Evolutionary conservation across 2,113 vertebrate genomes (phyloP), one percentile per base, ranked within the genome.

Genomic region (Laticauda colubrina): DNA sequence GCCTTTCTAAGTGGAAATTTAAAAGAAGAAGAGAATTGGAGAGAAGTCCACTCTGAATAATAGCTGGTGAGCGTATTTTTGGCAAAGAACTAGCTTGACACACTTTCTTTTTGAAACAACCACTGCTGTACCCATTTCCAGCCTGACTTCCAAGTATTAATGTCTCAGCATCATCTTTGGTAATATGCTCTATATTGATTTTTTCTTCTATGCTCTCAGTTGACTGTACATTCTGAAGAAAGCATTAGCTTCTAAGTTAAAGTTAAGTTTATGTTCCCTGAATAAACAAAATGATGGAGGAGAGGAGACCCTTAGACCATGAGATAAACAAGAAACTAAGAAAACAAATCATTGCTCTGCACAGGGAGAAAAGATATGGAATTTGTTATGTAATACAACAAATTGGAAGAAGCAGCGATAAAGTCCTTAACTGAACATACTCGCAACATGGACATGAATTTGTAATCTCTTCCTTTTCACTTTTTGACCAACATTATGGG

Each of bases 241-340:
- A 96, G 93, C 93, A 94, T 94, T 98, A 97, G 97, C 97, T 97
- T 98, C 96, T 96, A 96, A 96, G 93, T 95, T 97, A 98, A 98
- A 97, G 97, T 98, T 97, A 97, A 93, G 94, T 94, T 96, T 97
- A 95, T 94, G 94, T 97, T 97, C 91, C 75, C 94, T 90, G 51
- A 95, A 94, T 97, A 97, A 97, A 97, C 94, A 97, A 97, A 93
- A 92, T 85, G 64, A 89, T 26, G 39, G 91, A 90, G 92, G 57
- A 85, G 55, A 94, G 39, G 3, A 43, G 90, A 59, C 91, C 93
- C 21, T 95, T 94, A 43, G 1, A 88, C 59, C 3, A 89, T 95
- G 94, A 94, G 14, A 64, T 88, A 93, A 92, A 89, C 55, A 93
- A 94, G 93, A 96, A 96, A 64, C 43, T 89, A 89, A 39, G 92